Base-by-base conservation (phyloP, 2,888 invertebrate species). In the Pseudanteris insignis region DNA sequence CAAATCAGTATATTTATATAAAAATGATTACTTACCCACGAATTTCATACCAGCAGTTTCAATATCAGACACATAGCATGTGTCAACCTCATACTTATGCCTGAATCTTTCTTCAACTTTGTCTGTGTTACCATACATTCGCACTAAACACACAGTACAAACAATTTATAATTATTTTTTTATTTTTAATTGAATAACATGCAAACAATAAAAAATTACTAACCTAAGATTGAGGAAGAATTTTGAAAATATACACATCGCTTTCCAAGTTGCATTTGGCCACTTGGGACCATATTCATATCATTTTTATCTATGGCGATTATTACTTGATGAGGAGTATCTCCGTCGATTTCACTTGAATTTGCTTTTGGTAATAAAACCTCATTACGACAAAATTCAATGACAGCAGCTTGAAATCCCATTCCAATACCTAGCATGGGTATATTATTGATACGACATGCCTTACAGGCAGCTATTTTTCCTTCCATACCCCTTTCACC, bases 271-370 rank as follows among this genome's bases (percentile, higher is more conserved):
- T 99, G 84, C 99, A 99, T 99, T 0, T 99, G 99, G 5, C 97
- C 99, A 1, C 99, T 99, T n/a, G n/a, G n/a, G n/a, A n/a, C n/a
- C 84, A 94, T 87, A 67, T 90, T 86, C 0, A 94, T 96, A 0
- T 89, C 88, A 77, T 94, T 94, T 80, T 98, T 96, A 81, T 99
- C 99, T 99, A 99, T 99, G 71, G 99, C 97, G 61, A 99, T 92
- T 2, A 99, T 92, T 26, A 97, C 83, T 18, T 93, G 91, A 79
- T 91, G 82, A 24, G 82, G 82, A 7, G 91, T 88, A 1, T 88
- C 81, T 0, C 89, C 86, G 67, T 89, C 85, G 25, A 93, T 88
- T 82, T 98, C 99, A 0, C 92, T 91, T 1, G 91, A 90, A 72
- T 95, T 89, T 0, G 97, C 96, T 64, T 87, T 89, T 41, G 86